A percentile compares a stretch with the other conserved stretches of the same genome.
Conservation (phyloP, 2,797 vertebrate genomes). For the Diceros bicornis region DNA sequence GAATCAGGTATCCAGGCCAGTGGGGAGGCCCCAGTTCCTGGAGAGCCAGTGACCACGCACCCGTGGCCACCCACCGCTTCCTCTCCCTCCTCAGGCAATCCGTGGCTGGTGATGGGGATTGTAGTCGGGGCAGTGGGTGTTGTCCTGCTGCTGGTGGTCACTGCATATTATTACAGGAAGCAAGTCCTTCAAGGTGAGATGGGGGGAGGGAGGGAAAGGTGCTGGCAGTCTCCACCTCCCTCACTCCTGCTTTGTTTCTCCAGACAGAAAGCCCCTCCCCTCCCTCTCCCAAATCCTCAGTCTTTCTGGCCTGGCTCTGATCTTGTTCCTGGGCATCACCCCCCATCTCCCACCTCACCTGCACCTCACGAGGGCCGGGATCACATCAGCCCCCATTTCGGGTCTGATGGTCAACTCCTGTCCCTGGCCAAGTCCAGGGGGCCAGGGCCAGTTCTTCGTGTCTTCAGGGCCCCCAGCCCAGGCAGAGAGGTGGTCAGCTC, state of each 20-base stretch:
- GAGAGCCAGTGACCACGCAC: not conserved
- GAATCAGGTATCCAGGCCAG: not conserved
- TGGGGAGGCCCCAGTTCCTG: not conserved
- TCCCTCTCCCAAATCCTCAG: not conserved
- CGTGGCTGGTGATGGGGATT: too few relatives aligned
- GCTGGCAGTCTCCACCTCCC: not conserved
- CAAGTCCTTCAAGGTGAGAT: fast-evolving
- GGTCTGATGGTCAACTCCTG: not conserved
- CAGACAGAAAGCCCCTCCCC: not conserved
- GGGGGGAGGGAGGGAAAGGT: too few relatives aligned
- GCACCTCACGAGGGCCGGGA: not conserved
- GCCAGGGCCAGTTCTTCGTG: not conserved
- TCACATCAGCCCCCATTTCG: not conserved
- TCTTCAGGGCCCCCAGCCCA: not conserved
- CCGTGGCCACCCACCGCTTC: fast-evolving
- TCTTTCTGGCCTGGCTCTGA: not conserved
- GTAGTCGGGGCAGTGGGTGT: too few relatives aligned
- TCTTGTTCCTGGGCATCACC: not conserved
- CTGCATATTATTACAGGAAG: fast-evolving
- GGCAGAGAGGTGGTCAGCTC: not conserved
- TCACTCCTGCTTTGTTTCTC: not conserved
- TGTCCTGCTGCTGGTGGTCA: fast-evolving
- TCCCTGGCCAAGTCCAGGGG: not conserved
- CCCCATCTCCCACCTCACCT: not conserved
- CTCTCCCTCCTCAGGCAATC: not conserved